A percentile compares a stretch with the other conserved stretches of the same genome.
phyloP scores from a whole-genome alignment of 2,888 invertebrate species.

The Trichogramma dendrolimi region DNA sequence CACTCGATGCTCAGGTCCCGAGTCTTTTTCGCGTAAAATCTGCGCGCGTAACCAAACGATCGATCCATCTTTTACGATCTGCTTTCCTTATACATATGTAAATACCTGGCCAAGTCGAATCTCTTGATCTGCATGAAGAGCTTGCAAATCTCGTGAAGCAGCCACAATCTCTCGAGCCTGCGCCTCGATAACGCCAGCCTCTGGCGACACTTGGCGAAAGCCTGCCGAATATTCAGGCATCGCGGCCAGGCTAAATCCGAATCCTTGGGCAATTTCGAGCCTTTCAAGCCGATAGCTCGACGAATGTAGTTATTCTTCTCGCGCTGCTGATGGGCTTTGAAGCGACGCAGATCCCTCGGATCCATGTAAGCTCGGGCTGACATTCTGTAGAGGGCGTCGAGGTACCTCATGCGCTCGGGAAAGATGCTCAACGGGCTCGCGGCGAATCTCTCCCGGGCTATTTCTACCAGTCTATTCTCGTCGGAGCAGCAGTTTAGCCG shows the following conservation, averaged over 20 bases:
- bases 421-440: conserved; percentile 47
- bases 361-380: conserved; percentile 51
- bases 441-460: conserved; percentile 51
- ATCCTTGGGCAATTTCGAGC: conserved; percentile 38
- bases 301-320: conserved; percentile 35
- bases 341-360: conserved; percentile 44
- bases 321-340: conserved; percentile 21
- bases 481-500: no score
- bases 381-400: conserved; percentile 49
- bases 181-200: conserved; percentile 40
- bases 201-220: conserved; percentile 34
- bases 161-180: conserved; percentile 53
- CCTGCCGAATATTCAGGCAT: conserved; percentile 28
- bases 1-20: conserved; percentile 43
- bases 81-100: neutral
- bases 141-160: conserved; percentile 54
- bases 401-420: conserved; percentile 48
- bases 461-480: conserved; percentile 42
- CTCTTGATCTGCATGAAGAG: conserved; percentile 49
- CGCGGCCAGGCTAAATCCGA: conserved; percentile 41
- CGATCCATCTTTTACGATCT: neutral
- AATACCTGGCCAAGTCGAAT: conserved; percentile 49
- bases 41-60: neutral
- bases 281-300: conserved; percentile 40
- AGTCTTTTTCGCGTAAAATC: conserved; percentile 43